A percentile compares a stretch with the other conserved stretches of the same genome.
Conservation (phyloP, 2,113 vertebrate genomes). For the Andinoacara biseriatus region DNA sequence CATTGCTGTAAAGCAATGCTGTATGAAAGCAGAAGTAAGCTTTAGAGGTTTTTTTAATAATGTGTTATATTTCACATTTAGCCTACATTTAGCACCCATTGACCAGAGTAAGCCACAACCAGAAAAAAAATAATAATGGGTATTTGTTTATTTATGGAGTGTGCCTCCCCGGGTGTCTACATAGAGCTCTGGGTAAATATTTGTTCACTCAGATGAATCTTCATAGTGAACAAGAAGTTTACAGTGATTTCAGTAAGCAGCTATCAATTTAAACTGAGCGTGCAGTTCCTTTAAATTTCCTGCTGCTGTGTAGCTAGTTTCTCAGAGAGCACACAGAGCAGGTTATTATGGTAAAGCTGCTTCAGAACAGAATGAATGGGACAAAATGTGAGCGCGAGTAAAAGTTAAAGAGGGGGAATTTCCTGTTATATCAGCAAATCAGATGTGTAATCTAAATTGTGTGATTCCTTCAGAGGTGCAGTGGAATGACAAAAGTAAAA, state of each 20-base stretch:
- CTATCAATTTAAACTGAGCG: background rate
- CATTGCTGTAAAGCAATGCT: no score
- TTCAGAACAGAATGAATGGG: background rate
- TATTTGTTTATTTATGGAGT: background rate
- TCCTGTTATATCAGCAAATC: conserved; percentile 15
- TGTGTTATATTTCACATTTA: background rate
- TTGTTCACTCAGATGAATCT: background rate
- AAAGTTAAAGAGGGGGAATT: background rate
- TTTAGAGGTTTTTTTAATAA: no score
- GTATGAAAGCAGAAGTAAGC: no score
- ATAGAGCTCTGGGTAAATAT: background rate
- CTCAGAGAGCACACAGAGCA: background rate
- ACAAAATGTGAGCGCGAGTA: background rate
- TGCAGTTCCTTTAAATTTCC: background rate
- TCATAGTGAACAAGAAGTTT: background rate
- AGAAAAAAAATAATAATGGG: background rate
- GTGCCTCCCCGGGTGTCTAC: background rate
- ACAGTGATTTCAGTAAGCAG: background rate
- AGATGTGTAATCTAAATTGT: background rate
- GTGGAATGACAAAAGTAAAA: background rate
- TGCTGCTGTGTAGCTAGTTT: background rate
- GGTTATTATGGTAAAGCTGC: no score
- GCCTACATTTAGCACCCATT: background rate
- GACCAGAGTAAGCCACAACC: background rate
- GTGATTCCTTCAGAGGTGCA: background rate